These are phyloP conservation scores for Gymnocheta viridis DNA, from an alignment of 2,888 invertebrate genomes.

Conservation along the genomic window DNA sequence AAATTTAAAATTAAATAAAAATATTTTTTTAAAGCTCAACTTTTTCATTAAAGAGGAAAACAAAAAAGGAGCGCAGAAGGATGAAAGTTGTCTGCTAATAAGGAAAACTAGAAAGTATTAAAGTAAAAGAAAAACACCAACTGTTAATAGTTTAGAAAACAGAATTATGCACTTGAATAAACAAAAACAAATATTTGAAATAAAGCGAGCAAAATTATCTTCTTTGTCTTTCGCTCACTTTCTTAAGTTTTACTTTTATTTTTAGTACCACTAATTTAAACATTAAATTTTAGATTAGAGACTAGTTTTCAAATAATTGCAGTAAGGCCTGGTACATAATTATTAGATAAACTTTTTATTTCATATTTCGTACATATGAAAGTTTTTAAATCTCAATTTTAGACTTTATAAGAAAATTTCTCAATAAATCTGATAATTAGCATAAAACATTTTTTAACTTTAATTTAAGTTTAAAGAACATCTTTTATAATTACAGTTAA, in stretches of 20 bases:
- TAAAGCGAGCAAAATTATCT: neutral
- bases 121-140: too few species aligned
- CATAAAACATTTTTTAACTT: too few species aligned
- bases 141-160: too few species aligned
- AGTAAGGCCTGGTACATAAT: neutral
- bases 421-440: too few species aligned
- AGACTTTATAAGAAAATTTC: too few species aligned
- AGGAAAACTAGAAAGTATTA: neutral
- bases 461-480: too few species aligned
- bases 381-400: neutral
- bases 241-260: neutral
- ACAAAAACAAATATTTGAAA: too few species aligned
- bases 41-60: too few species aligned
- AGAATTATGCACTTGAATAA: too few species aligned
- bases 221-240: neutral
- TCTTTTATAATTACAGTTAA: too few species aligned
- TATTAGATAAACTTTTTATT: neutral
- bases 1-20: neutral
- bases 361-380: neutral
- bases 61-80: too few species aligned
- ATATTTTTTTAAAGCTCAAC: neutral
- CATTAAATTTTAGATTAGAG: constrained; percentile 48
- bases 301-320: constrained; percentile 15
- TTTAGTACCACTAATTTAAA: constrained; percentile 49
- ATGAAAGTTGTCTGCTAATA: neutral